These are phyloP conservation scores for Cecropterus lyciades DNA, from an alignment of 1,140 invertebrate genomes.

Conservation along the genomic window DNA sequence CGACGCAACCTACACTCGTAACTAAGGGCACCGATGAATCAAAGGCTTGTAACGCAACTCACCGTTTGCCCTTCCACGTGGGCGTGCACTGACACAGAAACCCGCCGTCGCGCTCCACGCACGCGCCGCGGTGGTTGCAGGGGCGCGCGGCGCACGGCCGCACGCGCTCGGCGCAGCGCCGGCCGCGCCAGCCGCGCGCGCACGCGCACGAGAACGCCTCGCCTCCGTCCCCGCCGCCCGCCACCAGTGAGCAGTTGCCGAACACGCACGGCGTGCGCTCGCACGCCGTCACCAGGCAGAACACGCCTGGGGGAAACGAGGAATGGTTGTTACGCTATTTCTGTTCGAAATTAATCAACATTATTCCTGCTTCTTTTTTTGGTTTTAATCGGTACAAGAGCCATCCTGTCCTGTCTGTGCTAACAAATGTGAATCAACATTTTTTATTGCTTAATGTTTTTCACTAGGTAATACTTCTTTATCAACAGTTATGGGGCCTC, in stretches of 20 bases:
- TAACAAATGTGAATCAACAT: too few species aligned
- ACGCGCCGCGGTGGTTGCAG: conserved; percentile 89
- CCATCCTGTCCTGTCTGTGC: too few species aligned
- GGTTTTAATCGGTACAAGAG: too few species aligned
- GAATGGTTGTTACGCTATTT: too few species aligned
- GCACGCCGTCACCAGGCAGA: conserved; percentile 89
- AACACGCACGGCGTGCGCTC: conserved; percentile 89
- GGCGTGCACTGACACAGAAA: conserved; percentile 90
- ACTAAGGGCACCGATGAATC: too few species aligned
- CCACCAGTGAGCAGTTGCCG: conserved; percentile 86
- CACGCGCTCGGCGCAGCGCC: conserved; percentile 87
- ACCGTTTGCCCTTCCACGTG: conserved; percentile 88
- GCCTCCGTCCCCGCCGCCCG: background rate
- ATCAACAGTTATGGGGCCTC: too few species aligned
- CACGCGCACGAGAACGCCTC: conserved; percentile 83
- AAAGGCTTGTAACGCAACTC: too few species aligned
- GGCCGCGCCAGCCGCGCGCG: conserved; percentile 86
- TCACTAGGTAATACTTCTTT: too few species aligned
- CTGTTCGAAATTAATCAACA: too few species aligned
- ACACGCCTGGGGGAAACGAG: conserved; percentile 81
- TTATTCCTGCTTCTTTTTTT: too few species aligned
- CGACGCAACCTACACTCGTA: too few species aligned
- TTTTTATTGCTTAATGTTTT: too few species aligned
- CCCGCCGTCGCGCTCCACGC: conserved; percentile 85
- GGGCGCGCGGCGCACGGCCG: conserved; percentile 88